phyloP scores from a whole-genome alignment of 2,113 vertebrate species.

The Phoenicopterus ruber region DNA sequence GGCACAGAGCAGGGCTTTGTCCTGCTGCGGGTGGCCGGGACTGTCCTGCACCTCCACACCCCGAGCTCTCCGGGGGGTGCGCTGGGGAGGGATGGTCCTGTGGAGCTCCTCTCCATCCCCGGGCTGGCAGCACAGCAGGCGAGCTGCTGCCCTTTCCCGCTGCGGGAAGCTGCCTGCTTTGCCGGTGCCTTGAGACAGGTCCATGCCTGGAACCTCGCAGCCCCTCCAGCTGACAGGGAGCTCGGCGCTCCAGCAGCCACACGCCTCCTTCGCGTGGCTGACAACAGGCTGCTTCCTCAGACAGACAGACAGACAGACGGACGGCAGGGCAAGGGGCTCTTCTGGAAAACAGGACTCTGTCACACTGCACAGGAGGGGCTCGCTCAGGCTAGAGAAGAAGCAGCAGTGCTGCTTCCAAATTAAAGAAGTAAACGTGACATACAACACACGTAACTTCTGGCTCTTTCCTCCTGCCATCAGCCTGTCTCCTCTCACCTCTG shows the following conservation, averaged over 20 bases:
- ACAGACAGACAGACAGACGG: background rate
- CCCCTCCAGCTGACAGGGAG: background rate
- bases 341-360: background rate
- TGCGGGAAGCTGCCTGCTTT: background rate
- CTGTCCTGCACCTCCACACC: background rate
- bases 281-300: background rate
- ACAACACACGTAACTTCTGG: rapidly evolving
- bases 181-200: background rate
- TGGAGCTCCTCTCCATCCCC: background rate
- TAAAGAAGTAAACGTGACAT: background rate
- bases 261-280: background rate
- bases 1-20: background rate
- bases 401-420: background rate
- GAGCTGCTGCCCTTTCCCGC: background rate
- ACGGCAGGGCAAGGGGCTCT: background rate
- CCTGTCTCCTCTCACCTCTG: background rate
- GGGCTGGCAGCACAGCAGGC: background rate
- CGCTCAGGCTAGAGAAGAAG: background rate
- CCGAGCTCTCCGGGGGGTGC: rapidly evolving
- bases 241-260: background rate
- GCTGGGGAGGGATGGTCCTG: background rate
- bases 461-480: background rate
- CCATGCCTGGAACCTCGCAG: background rate
- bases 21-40: background rate
- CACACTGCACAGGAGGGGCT: background rate